Evolutionary conservation across 2,113 vertebrate species (phyloP).

Genomic region (Condylura cristata): DNA sequence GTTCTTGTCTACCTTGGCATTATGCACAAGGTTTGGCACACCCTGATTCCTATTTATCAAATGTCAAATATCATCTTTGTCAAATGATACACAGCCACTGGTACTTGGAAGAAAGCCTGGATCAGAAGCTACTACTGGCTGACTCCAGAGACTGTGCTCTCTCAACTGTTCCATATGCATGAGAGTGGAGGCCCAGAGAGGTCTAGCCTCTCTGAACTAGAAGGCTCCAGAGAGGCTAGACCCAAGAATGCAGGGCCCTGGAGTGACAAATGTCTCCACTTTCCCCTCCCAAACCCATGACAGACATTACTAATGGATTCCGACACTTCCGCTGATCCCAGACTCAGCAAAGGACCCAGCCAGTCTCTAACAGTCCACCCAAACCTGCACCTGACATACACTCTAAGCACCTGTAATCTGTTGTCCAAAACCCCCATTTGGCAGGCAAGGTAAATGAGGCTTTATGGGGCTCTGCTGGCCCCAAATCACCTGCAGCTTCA

Average conservation of each 20-base stretch:
- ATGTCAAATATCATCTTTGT: neutral
- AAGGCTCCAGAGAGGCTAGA: neutral
- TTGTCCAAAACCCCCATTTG: neutral
- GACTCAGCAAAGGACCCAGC: neutral
- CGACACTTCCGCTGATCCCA: neutral
- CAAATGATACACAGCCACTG: neutral
- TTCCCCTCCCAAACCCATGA: neutral
- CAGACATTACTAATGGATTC: constrained; percentile 22
- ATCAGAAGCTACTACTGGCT: neutral
- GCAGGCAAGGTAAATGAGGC: neutral
- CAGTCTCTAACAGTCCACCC: neutral
- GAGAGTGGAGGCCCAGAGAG: neutral
- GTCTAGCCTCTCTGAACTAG: neutral
- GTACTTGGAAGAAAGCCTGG: neutral
- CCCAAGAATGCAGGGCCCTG: neutral
- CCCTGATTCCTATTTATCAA: neutral
- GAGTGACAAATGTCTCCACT: neutral
- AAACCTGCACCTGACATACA: neutral
- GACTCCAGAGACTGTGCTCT: neutral
- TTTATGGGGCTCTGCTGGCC: neutral
- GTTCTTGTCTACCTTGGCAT: neutral
- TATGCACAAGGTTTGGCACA: neutral
- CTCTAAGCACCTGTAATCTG: neutral
- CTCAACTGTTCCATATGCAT: neutral
- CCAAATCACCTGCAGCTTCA: neutral